Evolutionary conservation across 2,797 vertebrate genomes (phyloP).

Genomic region (Pteropus rufus): DNA sequence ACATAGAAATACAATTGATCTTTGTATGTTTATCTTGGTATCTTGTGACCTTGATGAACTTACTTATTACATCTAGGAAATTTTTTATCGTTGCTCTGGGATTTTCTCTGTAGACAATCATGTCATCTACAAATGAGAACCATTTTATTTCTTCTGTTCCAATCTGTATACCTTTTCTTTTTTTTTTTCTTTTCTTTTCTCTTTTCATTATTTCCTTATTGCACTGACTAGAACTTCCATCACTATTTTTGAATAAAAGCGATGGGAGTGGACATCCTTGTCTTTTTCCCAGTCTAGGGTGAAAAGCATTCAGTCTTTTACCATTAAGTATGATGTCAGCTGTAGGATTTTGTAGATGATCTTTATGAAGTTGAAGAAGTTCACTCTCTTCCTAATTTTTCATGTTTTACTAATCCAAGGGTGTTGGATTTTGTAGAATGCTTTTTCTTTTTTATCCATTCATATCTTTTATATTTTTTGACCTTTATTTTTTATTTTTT

Average conservation of each 20-base stretch:
- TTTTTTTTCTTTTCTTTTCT: not conserved
- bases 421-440: not conserved
- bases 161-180: not conserved
- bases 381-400: not conserved
- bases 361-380: not conserved
- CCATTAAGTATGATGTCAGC: not conserved
- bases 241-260: conserved; percentile 11
- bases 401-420: conserved; percentile 1
- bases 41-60: not conserved
- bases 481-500: no score
- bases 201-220: not conserved
- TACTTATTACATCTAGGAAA: not conserved
- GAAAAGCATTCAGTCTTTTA: conserved; percentile 3
- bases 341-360: not conserved
- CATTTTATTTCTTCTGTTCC: not conserved
- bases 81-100: not conserved
- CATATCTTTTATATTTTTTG: no score
- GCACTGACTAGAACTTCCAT: not conserved
- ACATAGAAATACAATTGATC: conserved; percentile 12
- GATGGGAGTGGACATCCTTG: not conserved
- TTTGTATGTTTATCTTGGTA: conserved; percentile 27
- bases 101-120: not conserved
- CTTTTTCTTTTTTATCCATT: not conserved
- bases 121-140: not conserved
- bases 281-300: not conserved